Base-by-base conservation (phyloP, 2,797 vertebrate genomes). In the Protonibea diacanthus region DNA sequence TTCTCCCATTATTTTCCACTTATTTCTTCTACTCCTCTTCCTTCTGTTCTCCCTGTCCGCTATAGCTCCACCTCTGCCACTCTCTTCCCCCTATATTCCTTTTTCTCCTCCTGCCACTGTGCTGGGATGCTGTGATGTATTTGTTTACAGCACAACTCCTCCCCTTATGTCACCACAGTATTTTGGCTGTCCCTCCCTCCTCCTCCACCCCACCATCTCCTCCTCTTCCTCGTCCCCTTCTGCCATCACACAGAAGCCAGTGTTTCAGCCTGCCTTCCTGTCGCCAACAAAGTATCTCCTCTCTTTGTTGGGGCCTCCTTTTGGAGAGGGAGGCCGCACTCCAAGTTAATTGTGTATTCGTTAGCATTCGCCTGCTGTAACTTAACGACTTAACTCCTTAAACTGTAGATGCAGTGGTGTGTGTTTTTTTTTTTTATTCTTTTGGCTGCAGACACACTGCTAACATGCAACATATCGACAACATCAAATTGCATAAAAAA, bases 201-300 rank as follows among this genome's bases (percentile, higher is more conserved):
- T 38, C 63, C 42, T 42, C 12, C 42, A 42, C 13, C 42, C 64
- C 42, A 73, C 68, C 60, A 61, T 84, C 81, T 73, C 85, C 79
- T 90, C 76, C 82, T 86, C 77, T 86, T 86, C 77, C 51, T 86
- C 69, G 1, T 89, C 67, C 82, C 83, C 76, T 88, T 75, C 74
- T 76, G 71, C 89, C 80, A 82, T 78, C 82, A 92, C 92, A 94
- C 91, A 89, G 86, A 87, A 83, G 85, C 91, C 88, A 92, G 83
- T 93, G 91, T 95, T 93, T 92, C 67, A 88, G 87, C 64, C 64
- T 80, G 87, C 90, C 92, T 93, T 92, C 85, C 91, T 91, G 81
- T 83, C 77, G 81, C 87, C 88, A 86, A 90, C 93, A 93, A 92
- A 93, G 87, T 90, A 85, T 86, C 90, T 93, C 90, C 84, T 91